Conservation (phyloP, 2,888 invertebrate species). For the Apamea anceps region DNA sequence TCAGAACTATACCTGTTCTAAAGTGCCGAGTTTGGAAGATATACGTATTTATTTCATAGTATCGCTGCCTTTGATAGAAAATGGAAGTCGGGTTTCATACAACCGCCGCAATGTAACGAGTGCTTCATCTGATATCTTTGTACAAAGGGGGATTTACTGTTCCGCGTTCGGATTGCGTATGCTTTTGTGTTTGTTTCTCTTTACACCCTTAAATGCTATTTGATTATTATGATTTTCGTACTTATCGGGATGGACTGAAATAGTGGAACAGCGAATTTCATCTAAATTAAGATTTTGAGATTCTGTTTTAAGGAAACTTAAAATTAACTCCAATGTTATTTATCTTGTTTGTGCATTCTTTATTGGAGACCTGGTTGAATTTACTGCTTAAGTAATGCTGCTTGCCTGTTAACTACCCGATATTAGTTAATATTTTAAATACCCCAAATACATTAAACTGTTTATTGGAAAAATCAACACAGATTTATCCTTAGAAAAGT, state of each 20-base stretch:
- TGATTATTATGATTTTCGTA: conserved; percentile 2
- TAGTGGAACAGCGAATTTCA: background rate
- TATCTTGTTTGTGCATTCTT: background rate
- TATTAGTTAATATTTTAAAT: background rate
- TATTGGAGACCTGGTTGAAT: background rate
- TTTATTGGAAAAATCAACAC: background rate
- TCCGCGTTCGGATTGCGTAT: conserved; percentile 6
- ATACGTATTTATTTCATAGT: conserved; percentile 21
- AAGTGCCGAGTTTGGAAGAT: conserved; percentile 11
- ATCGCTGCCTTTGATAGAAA: conserved; percentile 42
- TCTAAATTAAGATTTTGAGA: background rate
- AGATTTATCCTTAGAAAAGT: background rate
- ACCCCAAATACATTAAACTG: background rate
- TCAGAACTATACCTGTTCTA: conserved; percentile 23
- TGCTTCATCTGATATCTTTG: conserved; percentile 25
- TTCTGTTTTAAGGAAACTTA: background rate
- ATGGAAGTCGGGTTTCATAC: conserved; percentile 25
- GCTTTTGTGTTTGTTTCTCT: conserved; percentile 18
- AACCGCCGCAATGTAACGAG: conserved; percentile 25
- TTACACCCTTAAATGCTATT: conserved; percentile 2
- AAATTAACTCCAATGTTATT: background rate
- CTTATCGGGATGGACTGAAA: background rate
- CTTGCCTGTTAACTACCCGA: background rate
- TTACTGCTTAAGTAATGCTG: background rate
- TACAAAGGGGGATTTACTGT: conserved; percentile 26